A percentile compares a stretch with the other conserved stretches of the same genome.
phyloP scores from a whole-genome alignment of 1,140 invertebrate species.

The Maniola jurtina region DNA sequence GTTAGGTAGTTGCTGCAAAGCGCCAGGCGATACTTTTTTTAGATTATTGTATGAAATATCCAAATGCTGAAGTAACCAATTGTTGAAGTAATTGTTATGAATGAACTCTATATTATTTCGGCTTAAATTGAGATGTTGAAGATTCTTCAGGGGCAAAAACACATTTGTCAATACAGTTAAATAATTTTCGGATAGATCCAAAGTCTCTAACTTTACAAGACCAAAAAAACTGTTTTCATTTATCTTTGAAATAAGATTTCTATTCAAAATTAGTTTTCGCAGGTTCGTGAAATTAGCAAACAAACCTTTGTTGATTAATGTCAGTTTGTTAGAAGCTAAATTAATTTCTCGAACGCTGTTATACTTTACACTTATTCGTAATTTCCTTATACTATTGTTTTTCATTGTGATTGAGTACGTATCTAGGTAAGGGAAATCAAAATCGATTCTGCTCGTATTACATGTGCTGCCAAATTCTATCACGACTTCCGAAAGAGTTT shows the following conservation, averaged over 20 bases:
- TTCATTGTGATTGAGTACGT: conserved; percentile 56
- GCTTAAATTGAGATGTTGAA: conserved; percentile 86
- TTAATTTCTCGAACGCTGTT: conserved; percentile 65
- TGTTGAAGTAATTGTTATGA: conserved; percentile 79
- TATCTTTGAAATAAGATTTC: conserved; percentile 64
- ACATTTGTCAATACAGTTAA: conserved; percentile 81
- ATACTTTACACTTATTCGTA: conserved; percentile 52
- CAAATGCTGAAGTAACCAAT: conserved; percentile 84
- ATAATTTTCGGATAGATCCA: conserved; percentile 82
- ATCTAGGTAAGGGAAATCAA: conserved; percentile 55
- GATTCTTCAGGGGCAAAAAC: conserved; percentile 79
- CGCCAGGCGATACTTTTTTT: conserved; percentile 83
- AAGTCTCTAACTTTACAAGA: conserved; percentile 73
- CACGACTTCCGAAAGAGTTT: conserved; percentile 52
- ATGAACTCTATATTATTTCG: conserved; percentile 85
- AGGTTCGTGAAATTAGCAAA: conserved; percentile 66
- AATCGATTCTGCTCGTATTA: conserved; percentile 51
- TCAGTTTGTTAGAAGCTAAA: conserved; percentile 69
- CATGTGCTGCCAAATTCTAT: conserved; percentile 49
- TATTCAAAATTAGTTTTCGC: conserved; percentile 65
- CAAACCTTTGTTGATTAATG: conserved; percentile 58
- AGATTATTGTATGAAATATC: conserved; percentile 90
- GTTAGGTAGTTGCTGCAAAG: conserved; percentile 86
- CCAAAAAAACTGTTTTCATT: conserved; percentile 72
- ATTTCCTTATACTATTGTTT: conserved; percentile 64